Conservation (phyloP, 2,113 vertebrate genomes). For the Sus scrofa region DNA sequence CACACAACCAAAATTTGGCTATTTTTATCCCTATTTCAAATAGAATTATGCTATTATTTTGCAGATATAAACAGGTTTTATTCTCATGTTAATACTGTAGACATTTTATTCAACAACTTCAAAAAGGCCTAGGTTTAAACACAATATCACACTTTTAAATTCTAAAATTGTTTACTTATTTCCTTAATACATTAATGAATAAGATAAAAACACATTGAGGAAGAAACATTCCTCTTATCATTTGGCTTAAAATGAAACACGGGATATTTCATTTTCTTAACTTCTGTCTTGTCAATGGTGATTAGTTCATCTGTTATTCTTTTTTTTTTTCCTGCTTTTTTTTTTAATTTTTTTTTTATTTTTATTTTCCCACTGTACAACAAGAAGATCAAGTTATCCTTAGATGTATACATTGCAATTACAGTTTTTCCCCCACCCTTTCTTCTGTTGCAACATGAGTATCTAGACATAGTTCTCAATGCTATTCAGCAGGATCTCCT, state of each 20-base stretch:
- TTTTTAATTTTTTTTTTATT: too few species aligned
- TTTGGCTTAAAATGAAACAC: conserved; percentile 20
- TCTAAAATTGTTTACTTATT: not conserved
- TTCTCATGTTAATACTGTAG: not conserved
- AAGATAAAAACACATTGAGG: not conserved
- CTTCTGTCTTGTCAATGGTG: not conserved
- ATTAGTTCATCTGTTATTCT: not conserved
- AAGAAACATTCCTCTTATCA: not conserved
- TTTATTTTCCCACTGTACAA: too few species aligned
- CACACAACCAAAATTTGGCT: not conserved
- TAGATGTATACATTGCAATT: too few species aligned
- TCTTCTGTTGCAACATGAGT: too few species aligned
- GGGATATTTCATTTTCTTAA: not conserved
- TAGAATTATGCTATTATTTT: not conserved
- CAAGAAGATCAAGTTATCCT: too few species aligned
- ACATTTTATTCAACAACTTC: not conserved
- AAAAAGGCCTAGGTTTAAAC: not conserved
- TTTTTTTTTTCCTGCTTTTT: too few species aligned
- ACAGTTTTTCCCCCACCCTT: too few species aligned
- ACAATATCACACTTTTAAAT: not conserved
- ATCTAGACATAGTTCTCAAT: too few species aligned
- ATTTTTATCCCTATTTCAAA: conserved; percentile 16
- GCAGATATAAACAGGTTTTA: not conserved
- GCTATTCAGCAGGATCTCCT: too few species aligned
- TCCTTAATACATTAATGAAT: conserved; percentile 33